Base-by-base conservation (phyloP, 2,113 vertebrate species). In the Physeter macrocephalus region DNA sequence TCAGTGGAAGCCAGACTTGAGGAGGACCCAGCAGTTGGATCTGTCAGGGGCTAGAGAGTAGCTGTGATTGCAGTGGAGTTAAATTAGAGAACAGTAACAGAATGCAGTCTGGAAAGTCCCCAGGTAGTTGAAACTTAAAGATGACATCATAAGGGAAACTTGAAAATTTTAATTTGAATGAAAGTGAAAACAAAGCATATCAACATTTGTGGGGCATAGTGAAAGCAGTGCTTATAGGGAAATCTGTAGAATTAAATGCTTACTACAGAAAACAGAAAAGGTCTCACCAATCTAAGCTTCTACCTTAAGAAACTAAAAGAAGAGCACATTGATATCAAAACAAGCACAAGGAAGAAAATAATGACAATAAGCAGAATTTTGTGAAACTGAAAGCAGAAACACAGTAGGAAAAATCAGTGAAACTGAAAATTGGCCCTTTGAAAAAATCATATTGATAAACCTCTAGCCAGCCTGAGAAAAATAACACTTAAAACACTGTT, bases 1-100 rank as follows among this genome's bases (percentile, higher is more conserved):
- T 46, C 25, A 75, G 0, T 4, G 10, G 31, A 20, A 36, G 25
- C 3, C 3, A 21, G 46, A n/a, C 62, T 41, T 2, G 27, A 4
- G 15, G 20, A 49, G 39, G 88, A 57, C 46, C 61, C 41, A 9
- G 27, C 1, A 0, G 34, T 67, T 54, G 41, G n/a, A 23, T 4
- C 80, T 17, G 27, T 34, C 13, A 36, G 64, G 81, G 61, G 3
- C 52, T 31, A 59, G 39, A 23, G 20, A 23, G 7, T 17, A 4
- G 27, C 23, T 36, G 3, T n/a, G 61, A 23, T 18, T 54, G 85
- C 36, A 14, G 6, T 82, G 15, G 21, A 36, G n/a, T 49, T 49
- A 36, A n/a, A 15, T 5, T 72, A 29, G 54, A 29, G 27, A 23
- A 59, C 66, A 92, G 34, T 15, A 92, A 31, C 34, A 31, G 78